Evolutionary conservation across 30 jellyfish, hydroid and myxozoan genomes (phyloP), one percentile per base, ranked within the genome.

Genomic region (Aurelia coerulea): DNA sequence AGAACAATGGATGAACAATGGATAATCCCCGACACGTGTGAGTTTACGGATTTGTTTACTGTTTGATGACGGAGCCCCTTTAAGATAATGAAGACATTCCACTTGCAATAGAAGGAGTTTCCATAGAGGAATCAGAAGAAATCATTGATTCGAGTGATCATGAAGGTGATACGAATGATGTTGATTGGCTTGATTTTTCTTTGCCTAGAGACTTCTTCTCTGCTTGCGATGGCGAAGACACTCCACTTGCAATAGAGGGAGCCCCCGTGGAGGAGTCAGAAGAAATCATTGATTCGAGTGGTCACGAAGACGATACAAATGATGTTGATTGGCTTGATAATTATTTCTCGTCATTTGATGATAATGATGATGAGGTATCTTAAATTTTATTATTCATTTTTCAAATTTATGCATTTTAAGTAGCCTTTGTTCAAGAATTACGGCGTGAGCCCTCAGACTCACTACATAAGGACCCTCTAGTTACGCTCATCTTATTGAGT

Each of bases 281-380:
- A 15, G 91, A 49, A 72, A 77, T 29, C 51, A 17, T 60, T 23
- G 79, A 73, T 39, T 10, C 65, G 4, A 72, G 37, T 12, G 88
- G 65, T 3, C 49, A 73, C 0, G 88, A 84, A 46, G 89, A 49
- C 4, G 93, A 84, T 63, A 23, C 78, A 18, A 62, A 51, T 50
- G 85, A 51, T 15, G 62, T 74, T 18, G 85, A 74, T 33, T 84
- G 93, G 93, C 82, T 84, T 13, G 88, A 84, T 50, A 84, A 84
- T 65, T 84, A 84, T 59, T 71, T 84, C 32, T 60, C 82, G 2
- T 39, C 81, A 13, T 84, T 84, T 63, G 88, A 54, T 7, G 93
- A 73, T 31, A 84, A 84, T 19, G 60, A 56, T 5, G 33, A 49
- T 58, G 93, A 71, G 84, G 83, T 32, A 83, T 31, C 3, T 29